phyloP scores from a whole-genome alignment of 2,888 invertebrate genomes.

The Bursaphelenchus okinawaensis region DNA sequence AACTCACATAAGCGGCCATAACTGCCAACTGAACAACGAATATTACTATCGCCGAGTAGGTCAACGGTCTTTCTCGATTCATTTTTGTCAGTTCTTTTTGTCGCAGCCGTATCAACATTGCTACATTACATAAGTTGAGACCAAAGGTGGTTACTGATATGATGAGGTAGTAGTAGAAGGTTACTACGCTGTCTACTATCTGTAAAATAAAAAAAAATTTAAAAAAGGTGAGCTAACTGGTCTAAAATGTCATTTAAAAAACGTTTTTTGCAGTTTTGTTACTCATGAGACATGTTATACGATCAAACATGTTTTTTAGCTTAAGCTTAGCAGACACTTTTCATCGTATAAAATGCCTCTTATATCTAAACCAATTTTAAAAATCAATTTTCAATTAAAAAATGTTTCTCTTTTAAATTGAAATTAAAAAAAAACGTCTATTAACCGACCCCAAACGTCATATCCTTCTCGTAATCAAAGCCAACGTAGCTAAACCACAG shows the following conservation, averaged over 20 bases:
- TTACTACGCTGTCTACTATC: background rate
- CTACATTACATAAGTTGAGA: background rate
- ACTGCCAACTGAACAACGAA: background rate
- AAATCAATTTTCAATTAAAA: too few relatives aligned
- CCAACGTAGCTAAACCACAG: background rate
- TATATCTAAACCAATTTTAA: too few relatives aligned
- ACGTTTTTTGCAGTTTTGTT: too few relatives aligned
- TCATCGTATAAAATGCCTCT: background rate
- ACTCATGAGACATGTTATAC: too few relatives aligned
- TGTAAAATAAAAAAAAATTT: background rate
- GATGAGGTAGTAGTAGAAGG: background rate
- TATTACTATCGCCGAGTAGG: background rate
- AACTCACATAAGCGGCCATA: background rate
- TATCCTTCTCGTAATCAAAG: background rate
- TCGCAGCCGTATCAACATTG: background rate
- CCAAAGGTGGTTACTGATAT: background rate
- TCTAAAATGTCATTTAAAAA: too few relatives aligned
- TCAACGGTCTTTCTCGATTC: background rate
- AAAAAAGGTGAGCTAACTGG: too few relatives aligned
- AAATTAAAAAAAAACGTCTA: too few relatives aligned
- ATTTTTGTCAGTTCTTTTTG: background rate
- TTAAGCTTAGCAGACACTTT: too few relatives aligned
- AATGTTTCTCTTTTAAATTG: too few relatives aligned
- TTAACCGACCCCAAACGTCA: background rate
- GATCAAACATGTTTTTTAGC: too few relatives aligned